These are phyloP conservation scores for Drosophila obscura DNA, from an alignment of 1,140 invertebrate genomes.

Conservation along the genomic window DNA sequence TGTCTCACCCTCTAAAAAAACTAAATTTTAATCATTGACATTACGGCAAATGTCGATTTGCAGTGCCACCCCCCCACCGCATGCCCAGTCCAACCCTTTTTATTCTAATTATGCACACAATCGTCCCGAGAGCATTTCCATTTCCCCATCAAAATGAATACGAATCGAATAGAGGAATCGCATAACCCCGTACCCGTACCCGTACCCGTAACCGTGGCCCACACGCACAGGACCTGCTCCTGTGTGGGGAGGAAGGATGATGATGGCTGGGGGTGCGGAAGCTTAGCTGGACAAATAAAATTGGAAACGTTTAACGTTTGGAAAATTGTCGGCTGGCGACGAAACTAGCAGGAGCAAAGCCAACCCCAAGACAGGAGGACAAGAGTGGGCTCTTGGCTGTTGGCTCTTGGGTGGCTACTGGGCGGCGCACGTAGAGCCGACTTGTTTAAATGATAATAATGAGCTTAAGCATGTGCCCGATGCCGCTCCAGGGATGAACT, in stretches of 20 bases:
- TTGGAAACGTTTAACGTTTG: conserved; percentile 74
- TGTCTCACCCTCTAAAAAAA: conserved; percentile 9
- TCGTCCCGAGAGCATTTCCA: conserved; percentile 71
- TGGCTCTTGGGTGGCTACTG: no score
- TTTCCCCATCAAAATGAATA: conserved; percentile 42
- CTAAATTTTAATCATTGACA: conserved; percentile 69
- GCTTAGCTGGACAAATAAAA: conserved; percentile 36
- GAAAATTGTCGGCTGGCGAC: conserved; percentile 20
- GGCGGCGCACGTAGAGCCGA: conserved; percentile 62
- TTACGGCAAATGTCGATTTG: conserved; percentile 64
- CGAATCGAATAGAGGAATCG: conserved; percentile 50
- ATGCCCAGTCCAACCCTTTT: conserved; percentile 52
- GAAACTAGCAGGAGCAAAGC: conserved; percentile 45
- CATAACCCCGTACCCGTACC: conserved; percentile 9
- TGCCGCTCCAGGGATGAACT: conserved; percentile 36
- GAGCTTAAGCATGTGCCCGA: conserved; percentile 79
- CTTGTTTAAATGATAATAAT: conserved; percentile 82
- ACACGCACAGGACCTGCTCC: background rate
- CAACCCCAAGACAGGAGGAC: conserved; percentile 50
- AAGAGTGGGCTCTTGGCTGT: conserved; percentile 55
- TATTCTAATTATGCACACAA: conserved; percentile 78
- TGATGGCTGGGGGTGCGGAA: no score
- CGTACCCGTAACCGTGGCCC: background rate
- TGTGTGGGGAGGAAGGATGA: no score
- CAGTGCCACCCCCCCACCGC: background rate